Evolutionary conservation across 1,140 invertebrate species (phyloP), one percentile per base, ranked within the genome.

Genomic region (Odontomachus brunneus): DNA sequence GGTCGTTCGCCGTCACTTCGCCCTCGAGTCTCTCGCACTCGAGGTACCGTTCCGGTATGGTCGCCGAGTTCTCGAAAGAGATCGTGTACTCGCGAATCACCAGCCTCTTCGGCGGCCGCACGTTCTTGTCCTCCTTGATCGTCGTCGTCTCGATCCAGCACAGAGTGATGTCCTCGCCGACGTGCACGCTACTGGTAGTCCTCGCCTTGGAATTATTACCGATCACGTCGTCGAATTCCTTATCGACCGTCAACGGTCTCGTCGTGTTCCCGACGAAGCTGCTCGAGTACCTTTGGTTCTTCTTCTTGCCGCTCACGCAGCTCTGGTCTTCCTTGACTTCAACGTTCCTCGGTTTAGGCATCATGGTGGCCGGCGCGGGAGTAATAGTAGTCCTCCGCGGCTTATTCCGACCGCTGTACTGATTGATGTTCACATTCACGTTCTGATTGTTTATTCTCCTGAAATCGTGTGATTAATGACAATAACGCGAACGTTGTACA

Each of bases 111-210:
- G 85, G 80, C 24, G 89, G 88, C 55, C 44, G 44, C 4, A 82
- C 33, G 14, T 49, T 60, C 19, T 63, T 82, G 22, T 90, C 82
- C 69, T 91, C 90, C 55, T 90, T 91, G 7, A 90, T 87, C 4
- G 88, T 91, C 38, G 66, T 89, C 24, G 63, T 85, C 38, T 91
- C 90, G 12, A 89, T 90, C 90, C 90, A 91, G 22, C 90, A 91
- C 3, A 91, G 24, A 14, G 88, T 87, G 29, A 90, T 83, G 26
- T 88, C 84, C 60, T 89, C 90, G 9, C 83, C 88, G 5, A 67
- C 65, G 62, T 88, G 80, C 11, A 89, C 71, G 49, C 82, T 90
- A 14, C 63, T 86, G 1, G 63, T 72, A 38, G 15, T 82, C 24
- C 73, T 86, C 5, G 33, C 75, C 24, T 81, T 71, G 11, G 74